Evolutionary conservation across 1,140 invertebrate species (phyloP), one percentile per base, ranked within the genome.

Genomic region (Eulimnadia texana): DNA sequence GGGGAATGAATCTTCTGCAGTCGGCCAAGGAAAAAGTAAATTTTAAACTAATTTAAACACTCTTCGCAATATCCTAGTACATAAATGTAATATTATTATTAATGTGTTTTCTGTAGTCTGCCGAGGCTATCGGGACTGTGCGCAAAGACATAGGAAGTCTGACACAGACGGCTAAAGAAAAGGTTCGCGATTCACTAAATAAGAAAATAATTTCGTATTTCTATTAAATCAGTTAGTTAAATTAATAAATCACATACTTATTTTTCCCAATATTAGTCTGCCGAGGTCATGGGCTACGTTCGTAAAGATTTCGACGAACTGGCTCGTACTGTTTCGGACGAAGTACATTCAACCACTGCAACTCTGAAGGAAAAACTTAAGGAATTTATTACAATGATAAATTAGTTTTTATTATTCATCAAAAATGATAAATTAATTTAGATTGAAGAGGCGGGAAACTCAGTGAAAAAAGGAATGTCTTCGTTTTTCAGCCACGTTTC

Each of bases 281-380:
- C 76, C 3, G 79, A 83, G 70, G 84, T 86, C 1, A 76, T 84
- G 51, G 83, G 85, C 60, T 84, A 85, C 76, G 83, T 88, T 63
- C 84, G 83, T 67, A 82, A 82, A 69, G 85, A 88, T 72, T 69
- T 88, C 42, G 80, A 81, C 68, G 85, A 88, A 72, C 81, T 86
- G 66, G 80, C 82, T 27, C 77, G 76, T 60, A 82, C 80, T 20
- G 82, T 86, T 24, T 81, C 81, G 71, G 78, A 77, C 68, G 84
- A 86, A 72, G 83, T 84, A 2, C 79, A 72, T 54, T 82, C 81
- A 2, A 72, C 73, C 25, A 80, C 82, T 6, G 77, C 74, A 60
- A 79, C 77, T 25, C 72, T 85, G 29, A 81, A 81, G 65, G 83
- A 83, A 69, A 85, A 82, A 57, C 70, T 85, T 10, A 82, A 81